phyloP scores from a whole-genome alignment of 2,888 invertebrate genomes.

The Latrodectus hesperus region DNA sequence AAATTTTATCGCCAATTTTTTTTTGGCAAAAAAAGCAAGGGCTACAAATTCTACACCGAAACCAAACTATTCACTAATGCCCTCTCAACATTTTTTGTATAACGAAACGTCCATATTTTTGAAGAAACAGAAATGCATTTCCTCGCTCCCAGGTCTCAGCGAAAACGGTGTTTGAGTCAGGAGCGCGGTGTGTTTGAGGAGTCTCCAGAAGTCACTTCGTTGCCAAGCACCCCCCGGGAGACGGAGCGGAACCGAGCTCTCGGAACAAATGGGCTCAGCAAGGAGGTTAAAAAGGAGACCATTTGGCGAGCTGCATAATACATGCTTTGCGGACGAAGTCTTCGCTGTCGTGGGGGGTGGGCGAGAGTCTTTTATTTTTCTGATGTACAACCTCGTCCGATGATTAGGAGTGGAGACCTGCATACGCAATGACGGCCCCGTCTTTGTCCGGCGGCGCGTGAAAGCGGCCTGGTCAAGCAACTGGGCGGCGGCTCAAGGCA shows the following conservation, averaged over 20 bases:
- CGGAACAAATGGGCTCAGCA: neutral
- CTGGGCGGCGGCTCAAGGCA: constrained; percentile 2
- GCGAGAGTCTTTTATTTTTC: neutral
- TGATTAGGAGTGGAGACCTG: neutral
- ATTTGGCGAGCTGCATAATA: neutral
- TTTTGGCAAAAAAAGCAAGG: too few relatives aligned
- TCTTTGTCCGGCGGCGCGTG: neutral
- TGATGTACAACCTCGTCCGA: constrained; percentile 5
- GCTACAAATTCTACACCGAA: too few relatives aligned
- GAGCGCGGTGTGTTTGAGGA: too few relatives aligned
- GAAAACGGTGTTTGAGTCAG: too few relatives aligned
- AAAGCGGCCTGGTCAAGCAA: neutral
- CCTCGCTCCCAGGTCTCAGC: too few relatives aligned
- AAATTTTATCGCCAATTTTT: too few relatives aligned
- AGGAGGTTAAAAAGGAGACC: neutral
- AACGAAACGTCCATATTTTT: too few relatives aligned
- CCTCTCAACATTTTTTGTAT: too few relatives aligned
- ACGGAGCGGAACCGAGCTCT: neutral
- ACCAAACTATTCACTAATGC: too few relatives aligned
- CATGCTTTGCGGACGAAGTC: neutral
- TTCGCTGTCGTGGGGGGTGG: neutral
- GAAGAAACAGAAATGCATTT: too few relatives aligned
- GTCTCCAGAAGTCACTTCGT: too few relatives aligned
- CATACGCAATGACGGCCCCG: neutral
- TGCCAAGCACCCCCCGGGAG: neutral